phyloP scores from a whole-genome alignment of 92 coral and sea anemone genomes.

The Pocillopora meandrina region DNA sequence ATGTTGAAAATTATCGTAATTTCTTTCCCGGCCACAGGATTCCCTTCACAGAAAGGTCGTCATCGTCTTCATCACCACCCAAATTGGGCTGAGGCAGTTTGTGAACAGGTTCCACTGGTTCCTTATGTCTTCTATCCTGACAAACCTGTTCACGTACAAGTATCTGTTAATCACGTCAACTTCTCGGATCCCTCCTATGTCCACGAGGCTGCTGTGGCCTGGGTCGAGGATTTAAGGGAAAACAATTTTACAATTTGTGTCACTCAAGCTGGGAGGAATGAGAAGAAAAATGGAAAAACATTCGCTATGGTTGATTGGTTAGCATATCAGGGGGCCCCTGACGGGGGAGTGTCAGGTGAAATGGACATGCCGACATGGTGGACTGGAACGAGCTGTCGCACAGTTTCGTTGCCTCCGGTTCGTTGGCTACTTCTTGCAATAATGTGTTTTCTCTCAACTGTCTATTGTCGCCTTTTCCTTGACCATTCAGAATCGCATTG shows the following conservation, averaged over 20 bases:
- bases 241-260: slow-evolving; percentile 61
- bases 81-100: slow-evolving; percentile 40
- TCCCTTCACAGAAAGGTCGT: slow-evolving; percentile 43
- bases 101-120: slow-evolving; percentile 47
- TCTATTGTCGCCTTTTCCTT: too few species aligned
- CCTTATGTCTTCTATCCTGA: slow-evolving; percentile 77
- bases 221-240: slow-evolving; percentile 62
- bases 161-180: slow-evolving; percentile 73
- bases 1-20: neutral
- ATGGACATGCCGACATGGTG: slow-evolving; percentile 73
- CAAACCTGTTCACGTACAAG: slow-evolving; percentile 75
- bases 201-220: slow-evolving; percentile 67
- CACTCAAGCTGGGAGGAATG: slow-evolving; percentile 63
- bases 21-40: neutral
- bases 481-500: too few species aligned
- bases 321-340: slow-evolving; percentile 73
- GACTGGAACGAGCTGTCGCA: slow-evolving; percentile 68
- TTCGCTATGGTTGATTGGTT: slow-evolving; percentile 67
- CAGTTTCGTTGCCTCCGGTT: slow-evolving; percentile 58
- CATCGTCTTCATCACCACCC: slow-evolving; percentile 36
- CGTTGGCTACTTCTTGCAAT: neutral
- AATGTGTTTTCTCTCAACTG: neutral
- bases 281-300: slow-evolving; percentile 51
- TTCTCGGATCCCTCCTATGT: slow-evolving; percentile 57
- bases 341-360: slow-evolving; percentile 67